phyloP scores from a whole-genome alignment of 2,113 vertebrate species.

The Ailurus styani region DNA sequence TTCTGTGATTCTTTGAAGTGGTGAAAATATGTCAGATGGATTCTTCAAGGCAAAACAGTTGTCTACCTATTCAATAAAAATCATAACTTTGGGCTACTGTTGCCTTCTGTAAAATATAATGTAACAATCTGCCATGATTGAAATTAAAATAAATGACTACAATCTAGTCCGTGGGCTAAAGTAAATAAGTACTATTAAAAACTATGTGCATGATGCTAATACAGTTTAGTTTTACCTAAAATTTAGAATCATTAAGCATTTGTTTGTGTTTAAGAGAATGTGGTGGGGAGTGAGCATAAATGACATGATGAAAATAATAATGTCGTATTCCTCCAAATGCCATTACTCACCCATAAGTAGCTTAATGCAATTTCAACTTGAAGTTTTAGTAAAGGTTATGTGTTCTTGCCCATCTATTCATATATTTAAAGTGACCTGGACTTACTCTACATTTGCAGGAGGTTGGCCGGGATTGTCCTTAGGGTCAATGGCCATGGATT shows the following conservation, averaged over 20 bases:
- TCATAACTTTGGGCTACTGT: background rate
- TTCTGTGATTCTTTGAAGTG: background rate
- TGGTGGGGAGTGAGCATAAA: background rate
- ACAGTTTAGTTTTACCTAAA: background rate
- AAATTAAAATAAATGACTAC: constrained; percentile 15
- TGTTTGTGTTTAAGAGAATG: background rate
- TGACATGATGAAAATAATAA: background rate
- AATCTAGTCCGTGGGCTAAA: background rate
- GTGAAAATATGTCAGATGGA: background rate
- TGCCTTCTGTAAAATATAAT: background rate
- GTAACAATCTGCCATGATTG: background rate
- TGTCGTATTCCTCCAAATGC: background rate
- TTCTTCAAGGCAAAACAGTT: background rate
- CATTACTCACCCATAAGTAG: background rate
- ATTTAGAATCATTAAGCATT: background rate
- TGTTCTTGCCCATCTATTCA: background rate
- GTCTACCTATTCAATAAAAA: background rate
- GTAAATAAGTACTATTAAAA: background rate
- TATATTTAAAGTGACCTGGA: background rate
- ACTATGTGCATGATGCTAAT: background rate
- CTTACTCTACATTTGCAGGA: background rate
- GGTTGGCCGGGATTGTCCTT: background rate
- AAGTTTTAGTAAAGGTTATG: background rate
- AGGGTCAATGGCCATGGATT: background rate
- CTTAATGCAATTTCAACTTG: background rate